Evolutionary conservation across 1,140 invertebrate genomes (phyloP).

Genomic region (Tetraneura akinire): DNA sequence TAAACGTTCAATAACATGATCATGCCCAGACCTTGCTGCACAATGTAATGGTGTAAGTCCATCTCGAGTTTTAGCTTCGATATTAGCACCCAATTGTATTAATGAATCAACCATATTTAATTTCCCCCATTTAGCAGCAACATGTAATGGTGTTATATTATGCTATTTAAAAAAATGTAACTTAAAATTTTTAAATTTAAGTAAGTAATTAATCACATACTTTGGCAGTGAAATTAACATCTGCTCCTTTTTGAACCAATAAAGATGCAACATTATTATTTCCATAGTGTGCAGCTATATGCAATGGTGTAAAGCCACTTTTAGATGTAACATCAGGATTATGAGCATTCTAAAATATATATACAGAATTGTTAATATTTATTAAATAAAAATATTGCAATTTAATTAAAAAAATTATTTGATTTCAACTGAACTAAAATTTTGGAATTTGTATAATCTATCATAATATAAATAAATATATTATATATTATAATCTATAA

Average conservation of each 20-base stretch:
- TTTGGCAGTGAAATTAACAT: slow-evolving; percentile 95
- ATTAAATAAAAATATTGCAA: too few relatives aligned
- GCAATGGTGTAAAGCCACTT: slow-evolving; percentile 96
- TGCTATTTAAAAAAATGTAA: slow-evolving; percentile 62
- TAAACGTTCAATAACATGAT: slow-evolving; percentile 90
- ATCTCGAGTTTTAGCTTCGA: slow-evolving; percentile 92
- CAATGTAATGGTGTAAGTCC: slow-evolving; percentile 90
- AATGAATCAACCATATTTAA: slow-evolving; percentile 86
- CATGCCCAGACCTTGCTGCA: slow-evolving; percentile 93
- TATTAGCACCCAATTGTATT: slow-evolving; percentile 82
- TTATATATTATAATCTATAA: too few relatives aligned
- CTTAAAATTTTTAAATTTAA: slow-evolving; percentile 33
- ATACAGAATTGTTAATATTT: background rate
- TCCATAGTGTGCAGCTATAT: slow-evolving; percentile 98
- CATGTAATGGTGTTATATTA: slow-evolving; percentile 89
- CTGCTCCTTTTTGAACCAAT: slow-evolving; percentile 87
- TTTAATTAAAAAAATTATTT: too few relatives aligned
- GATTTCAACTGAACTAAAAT: too few relatives aligned
- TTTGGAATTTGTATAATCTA: too few relatives aligned
- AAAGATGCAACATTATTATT: slow-evolving; percentile 93
- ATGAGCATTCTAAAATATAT: slow-evolving; percentile 75
- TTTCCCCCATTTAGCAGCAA: slow-evolving; percentile 97
- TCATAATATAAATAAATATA: too few relatives aligned
- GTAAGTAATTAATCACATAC: slow-evolving; percentile 60
- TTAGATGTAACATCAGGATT: slow-evolving; percentile 95